Evolutionary conservation across 2,113 vertebrate species (phyloP).

Genomic region (Collichthys lucidus): DNA sequence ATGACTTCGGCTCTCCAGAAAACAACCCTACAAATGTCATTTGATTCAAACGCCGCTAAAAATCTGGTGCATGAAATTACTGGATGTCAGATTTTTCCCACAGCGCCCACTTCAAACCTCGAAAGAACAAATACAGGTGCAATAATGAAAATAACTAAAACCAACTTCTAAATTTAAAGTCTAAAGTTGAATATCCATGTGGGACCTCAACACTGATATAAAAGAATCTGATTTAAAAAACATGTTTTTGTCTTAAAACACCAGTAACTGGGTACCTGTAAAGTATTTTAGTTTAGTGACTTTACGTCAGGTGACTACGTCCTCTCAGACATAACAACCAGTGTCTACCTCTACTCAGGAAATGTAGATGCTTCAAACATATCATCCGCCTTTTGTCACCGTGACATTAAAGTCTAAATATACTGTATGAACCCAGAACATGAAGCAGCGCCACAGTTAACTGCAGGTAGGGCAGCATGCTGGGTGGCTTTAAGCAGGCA

Average conservation of each 20-base stretch:
- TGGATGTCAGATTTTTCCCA: background rate
- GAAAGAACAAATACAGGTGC: too few relatives aligned
- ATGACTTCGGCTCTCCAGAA: background rate
- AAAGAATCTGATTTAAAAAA: background rate
- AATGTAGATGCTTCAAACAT: background rate
- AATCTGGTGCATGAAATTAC: too few relatives aligned
- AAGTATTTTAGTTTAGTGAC: background rate
- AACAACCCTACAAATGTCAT: background rate
- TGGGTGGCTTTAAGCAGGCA: conserved; percentile 38
- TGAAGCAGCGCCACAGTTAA: conserved; percentile 10
- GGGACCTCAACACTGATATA: too few relatives aligned
- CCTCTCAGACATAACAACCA: background rate
- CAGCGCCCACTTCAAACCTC: too few relatives aligned
- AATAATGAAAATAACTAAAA: too few relatives aligned
- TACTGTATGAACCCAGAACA: background rate
- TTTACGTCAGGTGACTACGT: background rate
- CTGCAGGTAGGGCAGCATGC: conserved; percentile 48
- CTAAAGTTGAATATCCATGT: too few relatives aligned
- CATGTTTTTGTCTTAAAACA: background rate
- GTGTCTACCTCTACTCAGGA: background rate
- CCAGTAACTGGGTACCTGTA: background rate
- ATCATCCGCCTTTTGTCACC: background rate
- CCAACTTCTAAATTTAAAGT: too few relatives aligned
- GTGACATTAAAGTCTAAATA: background rate
- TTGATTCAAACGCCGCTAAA: too few relatives aligned